Conservation (phyloP, 2,113 vertebrate genomes). For the Bombycilla garrulus region DNA sequence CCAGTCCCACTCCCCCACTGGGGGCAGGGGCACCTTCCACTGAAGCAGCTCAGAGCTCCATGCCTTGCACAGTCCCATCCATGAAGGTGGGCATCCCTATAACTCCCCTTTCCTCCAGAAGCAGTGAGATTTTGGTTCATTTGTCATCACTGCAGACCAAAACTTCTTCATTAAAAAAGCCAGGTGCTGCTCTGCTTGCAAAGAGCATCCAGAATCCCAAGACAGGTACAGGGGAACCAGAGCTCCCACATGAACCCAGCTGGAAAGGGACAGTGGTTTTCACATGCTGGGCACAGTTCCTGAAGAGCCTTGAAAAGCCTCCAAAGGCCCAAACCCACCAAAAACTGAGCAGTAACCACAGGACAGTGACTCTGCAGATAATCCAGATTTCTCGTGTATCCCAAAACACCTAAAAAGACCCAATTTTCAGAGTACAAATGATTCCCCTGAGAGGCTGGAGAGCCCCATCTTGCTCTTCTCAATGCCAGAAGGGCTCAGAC, state of each 20-base stretch:
- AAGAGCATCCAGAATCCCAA: neutral
- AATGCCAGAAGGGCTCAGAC: neutral
- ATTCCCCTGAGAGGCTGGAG: neutral
- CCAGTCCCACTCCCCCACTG: neutral
- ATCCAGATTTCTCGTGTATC: neutral
- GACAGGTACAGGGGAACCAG: neutral
- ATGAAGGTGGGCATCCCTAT: neutral
- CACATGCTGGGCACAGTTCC: neutral
- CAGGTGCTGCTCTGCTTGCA: neutral
- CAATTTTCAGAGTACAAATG: neutral
- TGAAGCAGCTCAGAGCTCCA: neutral
- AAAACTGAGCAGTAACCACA: neutral
- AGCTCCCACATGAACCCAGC: neutral
- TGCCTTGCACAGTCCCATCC: neutral
- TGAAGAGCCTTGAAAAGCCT: neutral
- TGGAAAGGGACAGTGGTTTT: neutral
- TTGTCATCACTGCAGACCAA: neutral
- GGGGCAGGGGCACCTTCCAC: neutral
- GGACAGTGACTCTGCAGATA: accelerated
- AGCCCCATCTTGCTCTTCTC: accelerated
- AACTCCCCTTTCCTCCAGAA: neutral
- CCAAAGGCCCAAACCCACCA: neutral
- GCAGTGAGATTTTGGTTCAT: neutral
- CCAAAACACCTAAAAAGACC: neutral
- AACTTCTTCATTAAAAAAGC: neutral